Conservation (phyloP, 2,113 vertebrate species). For the Alouatta palliata region DNA sequence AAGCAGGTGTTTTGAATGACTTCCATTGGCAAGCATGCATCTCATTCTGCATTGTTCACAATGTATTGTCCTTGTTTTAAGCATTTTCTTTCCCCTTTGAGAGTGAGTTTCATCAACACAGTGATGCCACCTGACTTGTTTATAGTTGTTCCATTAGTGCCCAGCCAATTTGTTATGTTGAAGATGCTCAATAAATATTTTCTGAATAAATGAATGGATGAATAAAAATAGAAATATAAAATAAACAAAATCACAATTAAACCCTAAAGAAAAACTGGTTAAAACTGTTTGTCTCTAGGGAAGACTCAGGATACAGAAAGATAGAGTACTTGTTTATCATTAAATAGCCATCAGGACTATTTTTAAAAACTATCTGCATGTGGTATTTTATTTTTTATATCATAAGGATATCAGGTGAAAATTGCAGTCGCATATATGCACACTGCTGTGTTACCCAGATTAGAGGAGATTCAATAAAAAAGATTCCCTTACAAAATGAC, state of each 20-base stretch:
- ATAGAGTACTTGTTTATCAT: not conserved
- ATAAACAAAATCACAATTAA: not conserved
- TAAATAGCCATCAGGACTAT: not conserved
- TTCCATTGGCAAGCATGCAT: not conserved
- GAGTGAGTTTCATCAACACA: not conserved
- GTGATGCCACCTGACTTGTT: not conserved
- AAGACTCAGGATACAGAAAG: not conserved
- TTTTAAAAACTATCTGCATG: not conserved
- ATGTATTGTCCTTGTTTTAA: not conserved
- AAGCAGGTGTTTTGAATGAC: not conserved
- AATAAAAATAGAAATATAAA: not conserved
- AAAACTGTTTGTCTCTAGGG: not conserved
- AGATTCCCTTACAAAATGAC: not conserved
- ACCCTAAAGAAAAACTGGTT: not conserved
- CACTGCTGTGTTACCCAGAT: not conserved
- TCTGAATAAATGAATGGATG: not conserved
- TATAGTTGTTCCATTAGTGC: not conserved
- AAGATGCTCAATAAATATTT: not conserved
- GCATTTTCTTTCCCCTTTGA: not conserved
- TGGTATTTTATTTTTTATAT: conserved; percentile 19
- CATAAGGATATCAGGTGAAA: not conserved
- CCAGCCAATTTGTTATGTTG: not conserved
- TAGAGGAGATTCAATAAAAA: not conserved
- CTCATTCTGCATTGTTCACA: not conserved
- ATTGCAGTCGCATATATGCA: not conserved